Evolutionary conservation across 2,113 vertebrate species (phyloP).

Genomic region (Bos indicus): DNA sequence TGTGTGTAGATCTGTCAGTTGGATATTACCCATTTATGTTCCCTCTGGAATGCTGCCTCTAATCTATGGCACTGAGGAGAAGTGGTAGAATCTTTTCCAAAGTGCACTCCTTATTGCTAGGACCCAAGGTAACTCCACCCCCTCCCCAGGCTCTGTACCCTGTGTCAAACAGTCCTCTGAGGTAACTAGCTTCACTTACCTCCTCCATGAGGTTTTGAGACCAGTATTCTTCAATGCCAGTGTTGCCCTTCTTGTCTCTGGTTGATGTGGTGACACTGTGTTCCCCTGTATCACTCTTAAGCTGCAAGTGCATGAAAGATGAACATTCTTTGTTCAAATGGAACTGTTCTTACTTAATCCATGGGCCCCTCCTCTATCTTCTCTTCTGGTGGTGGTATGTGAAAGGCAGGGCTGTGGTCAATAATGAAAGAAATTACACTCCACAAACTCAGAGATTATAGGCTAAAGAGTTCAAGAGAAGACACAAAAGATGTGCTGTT

Average conservation of each 20-base stretch:
- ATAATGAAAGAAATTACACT: not conserved
- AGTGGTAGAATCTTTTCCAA: not conserved
- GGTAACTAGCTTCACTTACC: not conserved
- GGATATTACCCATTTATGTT: not conserved
- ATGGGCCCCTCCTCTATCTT: not conserved
- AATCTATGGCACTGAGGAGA: not conserved
- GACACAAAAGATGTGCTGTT: not conserved
- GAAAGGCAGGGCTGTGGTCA: not conserved
- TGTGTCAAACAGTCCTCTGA: not conserved
- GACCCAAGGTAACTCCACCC: not conserved
- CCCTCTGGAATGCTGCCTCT: not conserved
- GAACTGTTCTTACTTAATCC: not conserved
- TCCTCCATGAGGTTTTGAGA: not conserved
- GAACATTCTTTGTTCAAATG: not conserved
- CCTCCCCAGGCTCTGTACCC: not conserved
- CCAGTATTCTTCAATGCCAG: not conserved
- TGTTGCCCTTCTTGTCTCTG: not conserved
- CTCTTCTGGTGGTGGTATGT: not conserved
- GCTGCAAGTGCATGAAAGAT: not conserved
- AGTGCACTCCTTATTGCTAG: not conserved
- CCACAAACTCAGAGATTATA: not conserved
- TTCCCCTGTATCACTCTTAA: not conserved
- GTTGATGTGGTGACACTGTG: not conserved
- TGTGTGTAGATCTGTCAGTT: not conserved
- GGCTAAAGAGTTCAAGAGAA: not conserved